phyloP scores from a whole-genome alignment of 2,888 invertebrate species.

The Agrotis ipsilon region DNA sequence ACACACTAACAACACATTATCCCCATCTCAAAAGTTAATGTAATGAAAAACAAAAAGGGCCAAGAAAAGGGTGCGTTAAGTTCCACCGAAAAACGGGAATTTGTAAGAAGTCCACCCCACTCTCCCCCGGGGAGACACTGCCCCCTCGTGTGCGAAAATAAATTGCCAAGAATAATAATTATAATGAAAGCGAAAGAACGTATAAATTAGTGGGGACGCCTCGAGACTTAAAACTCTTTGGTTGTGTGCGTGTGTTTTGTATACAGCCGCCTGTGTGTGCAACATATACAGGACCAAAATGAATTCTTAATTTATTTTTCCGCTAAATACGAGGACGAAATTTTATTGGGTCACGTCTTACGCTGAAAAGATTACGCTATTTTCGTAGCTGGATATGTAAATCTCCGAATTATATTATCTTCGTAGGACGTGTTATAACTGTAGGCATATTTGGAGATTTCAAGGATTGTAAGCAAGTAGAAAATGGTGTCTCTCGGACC shows the following conservation, averaged over 20 bases:
- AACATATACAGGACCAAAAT: conserved; percentile 62
- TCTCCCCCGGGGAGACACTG: conserved; percentile 78
- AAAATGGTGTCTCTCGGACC: too few relatives aligned
- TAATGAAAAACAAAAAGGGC: conserved; percentile 92
- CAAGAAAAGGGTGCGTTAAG: conserved; percentile 91
- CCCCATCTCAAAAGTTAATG: conserved; percentile 90
- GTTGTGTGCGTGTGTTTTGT: conserved; percentile 74
- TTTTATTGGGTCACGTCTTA: conserved; percentile 61
- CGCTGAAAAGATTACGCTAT: conserved; percentile 47
- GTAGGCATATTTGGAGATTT: conserved; percentile 8
- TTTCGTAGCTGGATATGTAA: conserved; percentile 50
- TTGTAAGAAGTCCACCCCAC: conserved; percentile 88
- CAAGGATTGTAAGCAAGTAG: too few relatives aligned
- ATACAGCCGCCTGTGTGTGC: conserved; percentile 62
- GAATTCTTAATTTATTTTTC: conserved; percentile 65
- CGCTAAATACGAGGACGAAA: conserved; percentile 48
- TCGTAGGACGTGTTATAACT: conserved; percentile 20
- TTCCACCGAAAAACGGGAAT: conserved; percentile 91
- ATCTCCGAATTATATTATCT: conserved; percentile 49
- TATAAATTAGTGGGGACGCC: conserved; percentile 91
- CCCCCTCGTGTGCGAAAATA: conserved; percentile 91
- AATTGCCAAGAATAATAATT: conserved; percentile 92
- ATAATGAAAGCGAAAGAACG: conserved; percentile 92
- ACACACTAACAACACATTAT: conserved; percentile 88
- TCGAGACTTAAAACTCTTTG: conserved; percentile 80